Percentiles rank a stretch among this genome's conserved stretches.
Evolutionary conservation across 2,888 invertebrate genomes (phyloP).

Genomic region (Eupithecia subfuscata): DNA sequence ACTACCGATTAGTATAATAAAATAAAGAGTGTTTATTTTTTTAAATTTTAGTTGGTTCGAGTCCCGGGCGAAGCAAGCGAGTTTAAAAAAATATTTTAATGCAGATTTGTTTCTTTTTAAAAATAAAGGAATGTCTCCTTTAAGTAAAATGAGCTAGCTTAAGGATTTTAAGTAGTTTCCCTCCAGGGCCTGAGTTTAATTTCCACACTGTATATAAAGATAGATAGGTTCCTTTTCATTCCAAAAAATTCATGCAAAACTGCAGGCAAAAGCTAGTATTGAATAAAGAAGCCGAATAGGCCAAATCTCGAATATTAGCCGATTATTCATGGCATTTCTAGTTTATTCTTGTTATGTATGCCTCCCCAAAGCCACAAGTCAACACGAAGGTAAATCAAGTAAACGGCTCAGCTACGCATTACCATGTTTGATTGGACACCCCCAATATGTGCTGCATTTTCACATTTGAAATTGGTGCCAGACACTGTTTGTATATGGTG

Average conservation of each 20-base stretch:
- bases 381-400: conserved; percentile 29
- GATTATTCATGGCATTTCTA: neutral
- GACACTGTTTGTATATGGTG: neutral
- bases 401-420: conserved; percentile 51
- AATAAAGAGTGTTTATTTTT: too few species aligned
- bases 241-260: neutral
- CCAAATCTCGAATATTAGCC: neutral
- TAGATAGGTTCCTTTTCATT: neutral
- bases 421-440: conserved; percentile 70
- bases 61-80: too few species aligned
- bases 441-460: conserved; percentile 52
- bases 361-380: conserved; percentile 21
- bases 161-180: too few species aligned
- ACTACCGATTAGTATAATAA: too few species aligned
- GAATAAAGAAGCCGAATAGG: neutral
- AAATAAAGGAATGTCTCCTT: too few species aligned
- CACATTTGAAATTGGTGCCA: conserved; percentile 1
- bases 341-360: conserved; percentile 6
- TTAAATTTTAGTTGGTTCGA: too few species aligned
- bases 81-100: too few species aligned
- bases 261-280: neutral
- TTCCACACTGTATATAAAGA: too few species aligned
- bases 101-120: too few species aligned
- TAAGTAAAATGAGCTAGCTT: too few species aligned
- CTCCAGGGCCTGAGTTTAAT: too few species aligned